Evolutionary conservation across 1,140 invertebrate genomes (phyloP).

Genomic region (Drosophila arizonae): DNA sequence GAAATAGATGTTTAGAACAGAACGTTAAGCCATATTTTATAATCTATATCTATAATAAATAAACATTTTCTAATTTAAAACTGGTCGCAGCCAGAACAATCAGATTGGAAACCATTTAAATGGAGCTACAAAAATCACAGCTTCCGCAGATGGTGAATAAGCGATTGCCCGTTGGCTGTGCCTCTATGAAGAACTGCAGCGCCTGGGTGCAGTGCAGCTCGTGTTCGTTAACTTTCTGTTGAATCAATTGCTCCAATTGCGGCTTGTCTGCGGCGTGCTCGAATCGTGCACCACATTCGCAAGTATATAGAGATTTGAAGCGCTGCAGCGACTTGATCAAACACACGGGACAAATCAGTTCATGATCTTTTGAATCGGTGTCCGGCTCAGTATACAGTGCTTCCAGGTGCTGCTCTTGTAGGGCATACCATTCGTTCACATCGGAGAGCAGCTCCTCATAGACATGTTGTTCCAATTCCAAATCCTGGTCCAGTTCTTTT

Average conservation of each 20-base stretch:
- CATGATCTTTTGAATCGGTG: neutral
- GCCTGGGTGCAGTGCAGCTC: conserved; percentile 59
- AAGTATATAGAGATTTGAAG: conserved; percentile 26
- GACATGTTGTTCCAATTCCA: conserved; percentile 66
- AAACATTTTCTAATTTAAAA: neutral
- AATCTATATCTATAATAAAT: conserved; percentile 3
- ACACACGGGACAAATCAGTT: conserved; percentile 68
- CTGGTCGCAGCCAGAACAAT: conserved; percentile 40
- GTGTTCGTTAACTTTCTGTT: conserved; percentile 50
- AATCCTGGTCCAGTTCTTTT: conserved; percentile 61
- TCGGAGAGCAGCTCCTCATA: conserved; percentile 62
- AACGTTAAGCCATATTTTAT: neutral
- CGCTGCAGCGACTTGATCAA: conserved; percentile 39
- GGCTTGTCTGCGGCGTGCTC: conserved; percentile 42
- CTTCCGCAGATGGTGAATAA: conserved; percentile 71
- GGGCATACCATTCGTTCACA: conserved; percentile 73
- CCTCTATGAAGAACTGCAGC: conserved; percentile 66
- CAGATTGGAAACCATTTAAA: conserved; percentile 28
- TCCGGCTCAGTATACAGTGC: conserved; percentile 49
- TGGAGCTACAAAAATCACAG: conserved; percentile 72
- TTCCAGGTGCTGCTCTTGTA: conserved; percentile 65
- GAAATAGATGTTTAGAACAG: neutral
- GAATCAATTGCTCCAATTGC: conserved; percentile 35
- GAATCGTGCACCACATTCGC: conserved; percentile 59
- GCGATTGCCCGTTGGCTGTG: conserved; percentile 25